phyloP scores from a whole-genome alignment of 1,140 invertebrate species.

The Euura saliciscinereae region DNA sequence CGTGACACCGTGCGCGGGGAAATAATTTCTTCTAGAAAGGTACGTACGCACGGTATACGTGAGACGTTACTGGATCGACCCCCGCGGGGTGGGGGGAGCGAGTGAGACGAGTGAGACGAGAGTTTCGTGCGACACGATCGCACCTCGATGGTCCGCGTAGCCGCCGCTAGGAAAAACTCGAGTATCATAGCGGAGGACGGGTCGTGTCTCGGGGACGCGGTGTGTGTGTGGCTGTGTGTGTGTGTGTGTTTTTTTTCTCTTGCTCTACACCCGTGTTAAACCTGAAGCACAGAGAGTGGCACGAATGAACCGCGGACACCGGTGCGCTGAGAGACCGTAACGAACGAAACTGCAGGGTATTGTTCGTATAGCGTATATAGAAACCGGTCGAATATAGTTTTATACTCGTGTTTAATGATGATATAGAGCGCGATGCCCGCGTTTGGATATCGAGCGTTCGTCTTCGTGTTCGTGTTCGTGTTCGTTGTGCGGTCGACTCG shows the following conservation, averaged over 20 bases:
- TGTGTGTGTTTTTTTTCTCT: background rate
- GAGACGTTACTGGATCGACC: background rate
- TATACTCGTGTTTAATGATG: no score
- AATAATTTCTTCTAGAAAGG: background rate
- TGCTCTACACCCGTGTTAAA: background rate
- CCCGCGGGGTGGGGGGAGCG: slow-evolving; percentile 16
- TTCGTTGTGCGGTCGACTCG: background rate
- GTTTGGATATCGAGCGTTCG: slow-evolving; percentile 41
- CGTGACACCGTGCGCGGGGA: no score
- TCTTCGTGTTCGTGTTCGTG: slow-evolving; percentile 14
- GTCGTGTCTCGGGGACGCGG: slow-evolving; percentile 34
- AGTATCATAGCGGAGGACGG: background rate
- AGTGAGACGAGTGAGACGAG: slow-evolving; percentile 23
- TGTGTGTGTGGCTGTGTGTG: slow-evolving; percentile 9
- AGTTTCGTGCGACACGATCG: slow-evolving; percentile 46
- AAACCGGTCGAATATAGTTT: no score
- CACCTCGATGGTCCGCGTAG: slow-evolving; percentile 41
- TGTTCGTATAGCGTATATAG: no score
- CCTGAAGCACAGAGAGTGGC: background rate
- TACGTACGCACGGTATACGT: background rate
- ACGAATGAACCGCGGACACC: background rate
- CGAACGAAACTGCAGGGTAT: no score
- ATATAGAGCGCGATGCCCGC: slow-evolving; percentile 17
- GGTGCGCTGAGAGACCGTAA: no score
- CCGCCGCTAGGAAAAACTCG: slow-evolving; percentile 43